Base-by-base conservation (phyloP, 2,888 invertebrate species). In the Melanotus villosus region DNA sequence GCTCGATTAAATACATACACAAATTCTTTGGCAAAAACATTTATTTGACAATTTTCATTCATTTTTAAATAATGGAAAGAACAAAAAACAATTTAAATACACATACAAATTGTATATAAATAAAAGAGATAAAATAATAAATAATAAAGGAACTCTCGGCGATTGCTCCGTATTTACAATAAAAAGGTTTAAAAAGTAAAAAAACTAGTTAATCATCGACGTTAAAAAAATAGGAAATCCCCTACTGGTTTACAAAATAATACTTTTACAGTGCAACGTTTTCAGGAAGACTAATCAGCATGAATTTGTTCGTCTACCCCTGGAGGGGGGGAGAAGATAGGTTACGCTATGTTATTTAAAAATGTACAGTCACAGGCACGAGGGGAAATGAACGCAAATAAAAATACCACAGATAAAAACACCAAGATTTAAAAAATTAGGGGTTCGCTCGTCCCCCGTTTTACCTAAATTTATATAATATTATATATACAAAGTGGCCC, bases 21-120 rank as follows among this genome's bases (percentile, higher is more conserved):
- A 30, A 41, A 64, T 64, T 64, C 64, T 64, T 64, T 64, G 64
- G 64, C 64, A 64, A 59, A 54, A 64, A 62, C 62, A 62, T 62
- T 62, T 62, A 62, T 62, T n/a, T 62, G 59, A 60, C 21, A 26
- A 38, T 50, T 26, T 26, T n/a, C n/a, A n/a, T 36, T 60, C 19
- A 16, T 43, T 34, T 32, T 54, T 41, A 19, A 64, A 19, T 30
- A 32, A 59, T 21, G 10, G 45, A 59, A 36, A 56, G 41, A 64
- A 54, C 50, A 64, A 52, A 64, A 52, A 50, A 62, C 62, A 62
- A 52, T 23, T 41, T 18, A 47, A 45, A 30, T 30, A 60, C 30
- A 59, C 30, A 30, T 26, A 60, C 26, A 30, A 52, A 21, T 14
- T 2, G 7, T 9, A 26, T 18, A 52, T 52, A 52, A 52, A 52